A percentile compares a stretch with the other conserved stretches of the same genome.
These are phyloP conservation scores for Heptranchias perlo DNA, from an alignment of 2,113 vertebrate genomes.

Conservation along the genomic window DNA sequence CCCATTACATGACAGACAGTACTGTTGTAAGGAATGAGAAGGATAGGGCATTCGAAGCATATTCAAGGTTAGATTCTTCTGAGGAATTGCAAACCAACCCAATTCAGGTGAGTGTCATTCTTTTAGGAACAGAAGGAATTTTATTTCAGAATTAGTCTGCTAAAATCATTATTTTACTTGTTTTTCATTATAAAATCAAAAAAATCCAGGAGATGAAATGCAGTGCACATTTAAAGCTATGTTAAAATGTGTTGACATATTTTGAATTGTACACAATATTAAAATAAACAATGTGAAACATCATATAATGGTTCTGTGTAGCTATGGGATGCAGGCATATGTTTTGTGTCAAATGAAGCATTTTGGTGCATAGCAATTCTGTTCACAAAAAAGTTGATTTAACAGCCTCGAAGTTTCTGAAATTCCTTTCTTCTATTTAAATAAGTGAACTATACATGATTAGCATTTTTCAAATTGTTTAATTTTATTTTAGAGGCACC, in stretches of 20 bases:
- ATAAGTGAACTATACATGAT: neutral
- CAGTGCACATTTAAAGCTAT: neutral
- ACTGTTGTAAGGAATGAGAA: neutral
- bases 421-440: neutral
- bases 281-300: neutral
- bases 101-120: neutral
- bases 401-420: neutral
- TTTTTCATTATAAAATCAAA: neutral
- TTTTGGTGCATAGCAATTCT: neutral
- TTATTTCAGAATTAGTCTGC: neutral
- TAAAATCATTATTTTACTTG: neutral
- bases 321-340: neutral
- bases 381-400: neutral
- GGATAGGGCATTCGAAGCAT: neutral
- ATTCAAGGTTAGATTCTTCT: neutral
- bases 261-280: neutral
- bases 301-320: neutral
- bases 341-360: neutral
- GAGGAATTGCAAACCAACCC: neutral
- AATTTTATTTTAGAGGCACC: no score
- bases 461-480: neutral
- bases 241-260: neutral
- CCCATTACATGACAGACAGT: neutral
- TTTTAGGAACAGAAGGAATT: neutral
- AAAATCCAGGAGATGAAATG: no score